Base-by-base conservation (phyloP, 2,113 vertebrate genomes). In the Myodes glareolus region DNA sequence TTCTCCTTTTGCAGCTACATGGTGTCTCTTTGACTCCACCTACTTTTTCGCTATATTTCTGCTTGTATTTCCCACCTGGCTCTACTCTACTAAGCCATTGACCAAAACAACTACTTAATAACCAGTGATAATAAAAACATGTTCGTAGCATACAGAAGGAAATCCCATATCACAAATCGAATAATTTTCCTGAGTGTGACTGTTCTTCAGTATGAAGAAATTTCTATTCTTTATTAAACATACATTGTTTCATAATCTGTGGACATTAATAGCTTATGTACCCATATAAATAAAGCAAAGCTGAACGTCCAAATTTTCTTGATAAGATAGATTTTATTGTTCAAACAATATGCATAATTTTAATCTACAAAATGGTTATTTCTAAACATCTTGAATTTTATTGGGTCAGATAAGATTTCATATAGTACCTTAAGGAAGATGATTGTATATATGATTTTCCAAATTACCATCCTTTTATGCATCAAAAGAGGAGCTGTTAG, bases 321-420 rank as follows among this genome's bases (percentile, higher is more conserved):
- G 17, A 52, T 29, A 72, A 27, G 50, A 29, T 13, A 42, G 61
- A 58, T 17, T 82, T 81, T 73, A 33, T 91, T 88, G 8, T 33
- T 88, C 25, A 87, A 75, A 4, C 67, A 45, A 75, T 75, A 50
- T 31, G 50, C 29, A 42, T 50, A 68, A 75, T 63, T 39, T 33
- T 31, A 42, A 76, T 29, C 11, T 72, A 27, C 27, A 13, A 89
- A 77, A 76, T 68, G 65, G 19, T 61, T 89, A 92, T 67, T 94
- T 94, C 19, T 86, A 92, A 91, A 58, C 5, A 76, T 63, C 76
- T 65, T 45, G 5, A 90, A 94, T 84, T 68, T 89, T 85, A 52
- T 77, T 88, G 6, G 19, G 16, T 5, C 23, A 75, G 7, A 8
- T 94, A 63, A 27, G 5, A 39, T 50, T 75, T 3, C 7, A 91